These are phyloP conservation scores for Phataginus tetradactyla DNA, from an alignment of 2,797 vertebrate genomes.

Conservation along the genomic window DNA sequence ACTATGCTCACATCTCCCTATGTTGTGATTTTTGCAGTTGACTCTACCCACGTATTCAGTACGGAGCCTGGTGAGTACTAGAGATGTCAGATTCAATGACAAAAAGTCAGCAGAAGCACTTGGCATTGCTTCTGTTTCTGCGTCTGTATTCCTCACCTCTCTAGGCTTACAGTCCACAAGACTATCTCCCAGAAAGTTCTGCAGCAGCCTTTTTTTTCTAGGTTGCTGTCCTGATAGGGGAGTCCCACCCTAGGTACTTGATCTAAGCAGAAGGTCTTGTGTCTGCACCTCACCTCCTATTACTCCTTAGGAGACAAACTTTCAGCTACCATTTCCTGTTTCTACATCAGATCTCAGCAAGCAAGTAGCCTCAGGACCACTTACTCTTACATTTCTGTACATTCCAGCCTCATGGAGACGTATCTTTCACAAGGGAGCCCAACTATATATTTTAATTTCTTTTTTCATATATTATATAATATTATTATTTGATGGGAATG, in stretches of 20 bases:
- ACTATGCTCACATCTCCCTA: not conserved
- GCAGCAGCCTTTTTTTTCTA: not conserved
- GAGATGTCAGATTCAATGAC: not conserved
- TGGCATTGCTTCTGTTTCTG: not conserved
- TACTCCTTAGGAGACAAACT: not conserved
- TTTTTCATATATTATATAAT: conserved; percentile 1
- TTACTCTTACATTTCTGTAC: not conserved
- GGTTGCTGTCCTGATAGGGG: not conserved
- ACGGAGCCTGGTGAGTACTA: not conserved
- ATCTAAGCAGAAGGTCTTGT: not conserved
- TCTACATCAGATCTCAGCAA: not conserved
- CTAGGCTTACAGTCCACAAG: not conserved
- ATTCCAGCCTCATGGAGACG: not conserved
- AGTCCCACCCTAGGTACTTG: not conserved
- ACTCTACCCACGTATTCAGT: not conserved
- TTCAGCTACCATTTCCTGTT: not conserved
- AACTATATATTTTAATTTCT: not conserved
- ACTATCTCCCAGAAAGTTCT: not conserved
- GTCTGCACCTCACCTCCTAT: not conserved
- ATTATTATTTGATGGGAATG: not conserved
- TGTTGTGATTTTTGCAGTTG: not conserved
- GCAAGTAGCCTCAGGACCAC: not conserved
- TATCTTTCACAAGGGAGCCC: not conserved
- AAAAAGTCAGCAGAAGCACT: not conserved
- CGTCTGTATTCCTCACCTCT: not conserved